Evolutionary conservation across 1,140 invertebrate genomes (phyloP), one percentile per base, ranked within the genome.

Genomic region (Bombus impatiens): DNA sequence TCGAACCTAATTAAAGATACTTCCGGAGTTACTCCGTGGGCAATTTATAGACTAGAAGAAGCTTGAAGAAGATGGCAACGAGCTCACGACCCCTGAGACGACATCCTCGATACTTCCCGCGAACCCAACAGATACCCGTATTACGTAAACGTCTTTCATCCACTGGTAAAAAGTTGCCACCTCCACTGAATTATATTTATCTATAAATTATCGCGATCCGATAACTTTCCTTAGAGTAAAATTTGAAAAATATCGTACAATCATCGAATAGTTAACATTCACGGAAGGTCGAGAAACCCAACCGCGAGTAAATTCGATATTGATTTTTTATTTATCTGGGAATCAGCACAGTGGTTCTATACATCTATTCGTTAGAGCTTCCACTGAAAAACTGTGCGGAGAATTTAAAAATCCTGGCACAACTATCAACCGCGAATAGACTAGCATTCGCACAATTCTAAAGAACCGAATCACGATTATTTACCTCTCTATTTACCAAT

Each of bases 401-500:
- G 59, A 62, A 28, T 62, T 62, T 3, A 10, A 59, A 2, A 28
- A 59, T 59, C 25, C 25, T 12, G 3, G 3, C 10, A 12, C 28
- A 4, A n/a, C 22, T 62, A n/a, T n/a, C 4, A 13, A 62, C 10
- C 4, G 67, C 4, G 4, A 35, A 44, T 22, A n/a, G 53, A 22
- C 28, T 8, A n/a, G 3, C 28, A 22, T 37, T 57, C 47, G 1
- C 3, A 22, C 9, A 37, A 10, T 1, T 13, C 25, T 37, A 70
- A 78, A 65, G 47, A 84, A 35, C 47, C 6, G 25, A 22, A 22
- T 15, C 22, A 53, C 32, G 13, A 79, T 84, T 79, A 79, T 47
- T 72, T 22, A 37, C 25, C 15, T 28, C n/a, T 9, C n/a, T 18
- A 44, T 72, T 79, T n/a, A n/a, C 57, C 72, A 74, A 85, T 85